Conservation (phyloP, 2,797 vertebrate species). For the Ctenosaura bakeri region DNA sequence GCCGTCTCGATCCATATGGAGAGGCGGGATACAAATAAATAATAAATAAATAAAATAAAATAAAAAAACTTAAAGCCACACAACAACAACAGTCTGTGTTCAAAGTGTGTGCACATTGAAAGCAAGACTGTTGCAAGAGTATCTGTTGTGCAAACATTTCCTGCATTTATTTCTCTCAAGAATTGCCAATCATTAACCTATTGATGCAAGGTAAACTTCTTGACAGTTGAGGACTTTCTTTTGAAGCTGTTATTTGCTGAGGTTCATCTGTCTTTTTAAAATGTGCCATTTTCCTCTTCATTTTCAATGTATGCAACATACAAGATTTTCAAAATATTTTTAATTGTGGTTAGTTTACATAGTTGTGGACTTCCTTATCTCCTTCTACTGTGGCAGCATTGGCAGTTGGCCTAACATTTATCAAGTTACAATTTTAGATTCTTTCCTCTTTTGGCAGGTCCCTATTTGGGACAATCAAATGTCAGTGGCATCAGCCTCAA, state of each 20-base stretch:
- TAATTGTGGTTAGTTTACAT: slow-evolving; percentile 23
- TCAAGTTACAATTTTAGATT: slow-evolving; percentile 68
- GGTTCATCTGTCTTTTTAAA: slow-evolving; percentile 46
- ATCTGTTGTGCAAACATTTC: neutral
- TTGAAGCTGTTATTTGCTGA: slow-evolving; percentile 16
- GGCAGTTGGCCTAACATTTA: slow-evolving; percentile 71
- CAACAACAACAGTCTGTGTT: neutral
- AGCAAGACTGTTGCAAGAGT: neutral
- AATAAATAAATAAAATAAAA: no score
- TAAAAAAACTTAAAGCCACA: no score
- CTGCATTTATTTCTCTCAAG: slow-evolving; percentile 56
- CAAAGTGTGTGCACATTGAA: neutral
- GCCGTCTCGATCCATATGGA: no score
- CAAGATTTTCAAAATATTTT: slow-evolving; percentile 42
- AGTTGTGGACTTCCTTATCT: slow-evolving; percentile 42
- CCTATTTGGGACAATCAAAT: slow-evolving; percentile 70
- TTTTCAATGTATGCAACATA: slow-evolving; percentile 49
- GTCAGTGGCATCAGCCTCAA: slow-evolving; percentile 64
- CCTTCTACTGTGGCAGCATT: slow-evolving; percentile 64
- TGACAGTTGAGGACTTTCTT: slow-evolving; percentile 56
- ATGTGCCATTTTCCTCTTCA: neutral
- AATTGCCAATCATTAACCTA: slow-evolving; percentile 42
- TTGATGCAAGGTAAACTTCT: slow-evolving; percentile 41
- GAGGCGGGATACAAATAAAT: no score
- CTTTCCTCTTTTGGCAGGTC: slow-evolving; percentile 47